A percentile compares a stretch with the other conserved stretches of the same genome.
Evolutionary conservation across 2,888 invertebrate genomes (phyloP).

Genomic region (Asteroscopus sphinx): DNA sequence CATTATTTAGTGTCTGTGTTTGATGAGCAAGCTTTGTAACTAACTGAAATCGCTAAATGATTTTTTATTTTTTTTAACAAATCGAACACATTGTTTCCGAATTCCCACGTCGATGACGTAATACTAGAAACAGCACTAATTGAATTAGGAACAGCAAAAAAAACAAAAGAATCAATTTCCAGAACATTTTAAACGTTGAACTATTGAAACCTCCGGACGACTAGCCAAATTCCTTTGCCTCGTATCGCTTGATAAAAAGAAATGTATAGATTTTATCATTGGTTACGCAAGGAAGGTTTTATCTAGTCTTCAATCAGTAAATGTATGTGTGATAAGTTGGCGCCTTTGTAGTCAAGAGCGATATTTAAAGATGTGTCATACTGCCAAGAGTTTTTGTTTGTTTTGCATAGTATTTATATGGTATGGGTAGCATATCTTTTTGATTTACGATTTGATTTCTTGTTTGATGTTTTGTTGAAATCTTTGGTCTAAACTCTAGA

Average conservation of each 20-base stretch:
- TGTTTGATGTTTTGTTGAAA: not conserved
- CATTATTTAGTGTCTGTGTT: too few relatives aligned
- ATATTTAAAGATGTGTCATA: conserved; percentile 36
- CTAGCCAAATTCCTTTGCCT: conserved; percentile 34
- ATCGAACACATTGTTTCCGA: not conserved
- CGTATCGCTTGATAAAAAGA: conserved; percentile 41
- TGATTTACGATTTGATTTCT: not conserved
- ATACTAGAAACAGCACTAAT: conserved; percentile 16
- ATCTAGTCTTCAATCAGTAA: conserved; percentile 37
- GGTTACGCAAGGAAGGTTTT: conserved; percentile 31
- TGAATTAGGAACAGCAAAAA: not conserved
- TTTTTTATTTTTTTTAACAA: too few relatives aligned
- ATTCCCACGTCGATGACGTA: conserved; percentile 6
- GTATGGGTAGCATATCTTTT: not conserved
- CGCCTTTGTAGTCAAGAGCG: conserved; percentile 39
- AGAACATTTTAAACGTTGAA: conserved; percentile 38
- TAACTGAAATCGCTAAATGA: too few relatives aligned
- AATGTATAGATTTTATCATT: conserved; percentile 21
- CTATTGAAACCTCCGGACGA: not conserved
- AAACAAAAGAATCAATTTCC: conserved; percentile 9
- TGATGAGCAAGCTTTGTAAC: too few relatives aligned
- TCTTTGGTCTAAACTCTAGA: too few relatives aligned
- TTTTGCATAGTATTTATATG: conserved; percentile 8
- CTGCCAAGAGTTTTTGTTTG: conserved; percentile 43
- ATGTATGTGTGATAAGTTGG: conserved; percentile 42